These are phyloP conservation scores for Himalopsyche kuldschensis DNA, from an alignment of 2,888 invertebrate genomes.

Conservation along the genomic window DNA sequence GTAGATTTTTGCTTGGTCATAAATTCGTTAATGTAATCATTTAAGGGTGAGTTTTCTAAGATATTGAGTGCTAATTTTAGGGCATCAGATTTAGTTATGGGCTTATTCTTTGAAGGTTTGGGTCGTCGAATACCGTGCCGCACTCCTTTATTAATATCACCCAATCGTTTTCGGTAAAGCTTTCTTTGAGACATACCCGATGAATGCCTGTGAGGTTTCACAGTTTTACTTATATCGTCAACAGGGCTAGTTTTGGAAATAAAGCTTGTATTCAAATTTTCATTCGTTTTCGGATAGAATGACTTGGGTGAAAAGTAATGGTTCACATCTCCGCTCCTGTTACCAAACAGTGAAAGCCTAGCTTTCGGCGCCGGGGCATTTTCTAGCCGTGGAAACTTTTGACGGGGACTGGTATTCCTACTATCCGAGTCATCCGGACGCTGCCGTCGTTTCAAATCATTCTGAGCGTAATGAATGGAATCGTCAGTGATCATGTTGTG, in stretches of 20 bases:
- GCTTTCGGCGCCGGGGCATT: constrained; percentile 51
- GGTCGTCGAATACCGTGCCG: constrained; percentile 66
- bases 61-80: constrained; percentile 44
- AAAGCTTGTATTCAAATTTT: constrained; percentile 50
- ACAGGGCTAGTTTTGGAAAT: constrained; percentile 31
- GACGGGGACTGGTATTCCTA: constrained; percentile 44
- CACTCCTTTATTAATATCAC: constrained; percentile 69
- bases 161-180: constrained; percentile 46
- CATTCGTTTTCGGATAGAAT: constrained; percentile 59
- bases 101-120: constrained; percentile 49
- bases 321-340: constrained; percentile 52
- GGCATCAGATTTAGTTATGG: constrained; percentile 40
- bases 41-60: constrained; percentile 44
- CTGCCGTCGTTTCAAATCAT: background rate
- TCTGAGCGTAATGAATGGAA: background rate
- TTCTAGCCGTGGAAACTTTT: constrained; percentile 51
- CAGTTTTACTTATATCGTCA: constrained; percentile 44
- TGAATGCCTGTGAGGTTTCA: constrained; percentile 41
- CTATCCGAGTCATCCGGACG: constrained; percentile 42
- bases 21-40: constrained; percentile 42
- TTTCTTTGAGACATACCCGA: constrained; percentile 2
- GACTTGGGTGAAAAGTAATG: constrained; percentile 59
- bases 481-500: background rate
- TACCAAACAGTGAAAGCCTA: constrained; percentile 53
- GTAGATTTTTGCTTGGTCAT: constrained; percentile 35